Conservation (phyloP, 2,888 invertebrate genomes). For the Stenichneumon culpator region DNA sequence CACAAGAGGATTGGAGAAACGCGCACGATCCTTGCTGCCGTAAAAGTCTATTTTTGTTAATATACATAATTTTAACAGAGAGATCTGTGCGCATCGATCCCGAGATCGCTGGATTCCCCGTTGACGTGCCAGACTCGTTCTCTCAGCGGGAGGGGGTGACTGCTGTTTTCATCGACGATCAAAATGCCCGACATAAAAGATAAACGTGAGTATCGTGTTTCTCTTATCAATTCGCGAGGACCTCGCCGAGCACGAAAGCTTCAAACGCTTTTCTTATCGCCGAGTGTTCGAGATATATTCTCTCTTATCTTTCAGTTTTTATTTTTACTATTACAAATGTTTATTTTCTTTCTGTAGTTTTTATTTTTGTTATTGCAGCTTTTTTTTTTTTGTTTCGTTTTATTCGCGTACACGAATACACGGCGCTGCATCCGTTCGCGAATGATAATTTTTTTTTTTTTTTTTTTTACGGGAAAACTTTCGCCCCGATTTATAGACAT, state of each 20-base stretch:
- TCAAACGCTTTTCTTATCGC: background rate
- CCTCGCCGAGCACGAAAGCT: background rate
- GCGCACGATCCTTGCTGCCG: constrained; percentile 34
- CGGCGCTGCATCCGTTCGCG: background rate
- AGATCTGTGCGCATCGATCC: background rate
- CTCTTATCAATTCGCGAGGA: constrained; percentile 21
- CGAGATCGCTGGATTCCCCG: background rate
- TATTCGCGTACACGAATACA: background rate
- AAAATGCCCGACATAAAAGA: constrained; percentile 62
- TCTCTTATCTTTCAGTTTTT: background rate
- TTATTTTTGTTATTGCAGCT: background rate
- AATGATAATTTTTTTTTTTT: background rate
- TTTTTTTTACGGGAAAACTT: background rate
- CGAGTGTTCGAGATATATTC: no score
- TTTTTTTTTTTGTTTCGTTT: background rate
- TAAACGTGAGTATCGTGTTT: constrained; percentile 34
- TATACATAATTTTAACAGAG: constrained; percentile 25
- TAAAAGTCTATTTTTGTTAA: constrained; percentile 54
- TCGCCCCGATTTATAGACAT: background rate
- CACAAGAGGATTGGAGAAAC: background rate
- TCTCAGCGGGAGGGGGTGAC: background rate
- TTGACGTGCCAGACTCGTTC: background rate
- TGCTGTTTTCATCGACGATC: constrained; percentile 14
- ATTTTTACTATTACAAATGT: background rate
- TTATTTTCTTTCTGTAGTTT: constrained; percentile 6